Evolutionary conservation across 1,140 invertebrate species (phyloP), one percentile per base, ranked within the genome.

Genomic region (Euura saliciscinereae): DNA sequence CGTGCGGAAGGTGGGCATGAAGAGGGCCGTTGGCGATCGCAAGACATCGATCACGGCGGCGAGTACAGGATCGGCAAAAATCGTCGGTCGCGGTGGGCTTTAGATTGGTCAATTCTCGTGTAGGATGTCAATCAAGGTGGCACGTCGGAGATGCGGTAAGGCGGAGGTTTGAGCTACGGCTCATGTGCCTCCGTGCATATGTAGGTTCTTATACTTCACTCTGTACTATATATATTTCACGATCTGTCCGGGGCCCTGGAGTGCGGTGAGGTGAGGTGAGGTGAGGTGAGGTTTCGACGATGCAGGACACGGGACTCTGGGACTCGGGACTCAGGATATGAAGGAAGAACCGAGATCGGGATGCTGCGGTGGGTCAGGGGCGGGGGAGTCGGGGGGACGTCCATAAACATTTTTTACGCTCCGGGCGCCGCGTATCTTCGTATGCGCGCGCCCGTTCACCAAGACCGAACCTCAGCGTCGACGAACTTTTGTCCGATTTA

Each of bases 351-450:
- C 51, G 51, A 59, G 6, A 59, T 8, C 13, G 51, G 51, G 51
- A 59, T 6, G 10, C 8, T 11, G 51, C 51, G 51, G 51, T 8
- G 51, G 51, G 51, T 3, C 10, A 59, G 6, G 6, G 1, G 51
- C 8, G 51, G 46, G 46, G 46, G 46, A 11, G 2, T 6, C 6
- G 46, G 46, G 46, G 11, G 46, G 46, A 6, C 8, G 51, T 6
- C 51, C 51, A 59, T 59, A 59, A 59, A 59, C 51, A 59, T 59
- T 59, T 59, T 59, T 59, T 59, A 59, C 51, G 51, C 51, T 6
- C 51, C 6, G 51, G 51, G 51, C 51, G 51, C 51, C 51, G 51
- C 5, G 51, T n/a, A 59, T 59, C 51, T 59, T 59, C 13, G 8
- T 59, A 59, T n/a, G 51, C 8, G 10, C 10, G 13, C 13, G 51